Evolutionary conservation across 2,113 vertebrate genomes (phyloP).

Genomic region (Loxodonta africana): DNA sequence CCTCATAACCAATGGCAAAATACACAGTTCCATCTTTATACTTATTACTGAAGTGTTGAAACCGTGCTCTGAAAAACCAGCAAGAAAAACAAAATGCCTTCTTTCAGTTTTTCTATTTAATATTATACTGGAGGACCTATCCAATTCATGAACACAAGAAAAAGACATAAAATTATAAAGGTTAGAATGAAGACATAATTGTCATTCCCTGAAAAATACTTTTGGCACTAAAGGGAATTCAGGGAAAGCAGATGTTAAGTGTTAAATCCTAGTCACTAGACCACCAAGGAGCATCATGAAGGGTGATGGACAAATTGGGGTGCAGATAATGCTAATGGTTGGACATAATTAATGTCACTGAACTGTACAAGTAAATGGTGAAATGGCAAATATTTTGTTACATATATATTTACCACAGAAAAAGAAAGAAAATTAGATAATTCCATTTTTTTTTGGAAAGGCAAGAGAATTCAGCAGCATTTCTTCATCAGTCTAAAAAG

Average conservation of each 20-base stretch:
- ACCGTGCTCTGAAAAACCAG: neutral
- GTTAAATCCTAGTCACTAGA: neutral
- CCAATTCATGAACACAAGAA: neutral
- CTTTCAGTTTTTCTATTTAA: neutral
- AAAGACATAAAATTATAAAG: neutral
- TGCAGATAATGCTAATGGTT: too few species aligned
- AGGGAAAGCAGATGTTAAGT: neutral
- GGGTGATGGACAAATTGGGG: too few species aligned
- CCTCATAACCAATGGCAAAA: neutral
- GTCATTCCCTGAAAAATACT: neutral
- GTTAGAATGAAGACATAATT: neutral
- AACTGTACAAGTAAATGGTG: too few species aligned
- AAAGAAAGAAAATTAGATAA: too few species aligned
- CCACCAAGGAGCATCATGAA: too few species aligned
- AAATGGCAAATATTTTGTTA: too few species aligned
- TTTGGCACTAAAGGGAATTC: neutral
- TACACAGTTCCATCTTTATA: neutral
- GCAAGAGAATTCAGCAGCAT: neutral
- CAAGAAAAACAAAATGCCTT: neutral
- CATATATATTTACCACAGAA: too few species aligned
- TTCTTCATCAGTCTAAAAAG: neutral
- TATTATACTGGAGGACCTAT: neutral
- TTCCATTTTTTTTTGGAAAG: too few species aligned
- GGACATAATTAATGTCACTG: too few species aligned
- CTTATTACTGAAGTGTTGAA: neutral